Conservation (phyloP, 64 coral and sea anemone genomes). For the Anthopleura sola region DNA sequence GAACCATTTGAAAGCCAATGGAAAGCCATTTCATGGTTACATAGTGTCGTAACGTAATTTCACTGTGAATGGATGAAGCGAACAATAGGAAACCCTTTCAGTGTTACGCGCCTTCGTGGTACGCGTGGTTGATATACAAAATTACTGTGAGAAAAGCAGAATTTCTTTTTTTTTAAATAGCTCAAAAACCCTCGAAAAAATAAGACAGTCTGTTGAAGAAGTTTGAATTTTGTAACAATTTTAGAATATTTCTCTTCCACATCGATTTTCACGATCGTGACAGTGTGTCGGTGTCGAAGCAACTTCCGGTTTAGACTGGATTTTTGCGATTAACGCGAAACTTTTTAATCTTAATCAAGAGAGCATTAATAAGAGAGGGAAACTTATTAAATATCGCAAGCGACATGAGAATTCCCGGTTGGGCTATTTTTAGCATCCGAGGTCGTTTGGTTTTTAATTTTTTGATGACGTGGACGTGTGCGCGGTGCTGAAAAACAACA, state of each 20-base stretch:
- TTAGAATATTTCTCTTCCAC: neutral
- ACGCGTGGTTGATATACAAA: neutral
- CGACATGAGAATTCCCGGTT: too few species aligned
- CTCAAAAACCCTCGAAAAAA: neutral
- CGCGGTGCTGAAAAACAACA: too few species aligned
- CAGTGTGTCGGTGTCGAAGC: neutral
- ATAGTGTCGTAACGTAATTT: neutral
- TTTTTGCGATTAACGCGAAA: neutral
- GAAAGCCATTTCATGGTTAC: neutral
- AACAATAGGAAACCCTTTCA: neutral
- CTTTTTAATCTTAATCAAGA: neutral
- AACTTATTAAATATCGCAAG: too few species aligned
- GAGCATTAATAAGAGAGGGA: too few species aligned
- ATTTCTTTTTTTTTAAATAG: too few species aligned
- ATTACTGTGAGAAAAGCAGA: neutral
- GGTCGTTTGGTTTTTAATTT: too few species aligned
- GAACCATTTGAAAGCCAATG: neutral
- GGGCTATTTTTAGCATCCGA: too few species aligned
- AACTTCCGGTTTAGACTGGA: neutral
- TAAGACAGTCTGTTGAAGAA: too few species aligned
- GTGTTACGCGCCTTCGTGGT: neutral
- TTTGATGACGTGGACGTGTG: too few species aligned
- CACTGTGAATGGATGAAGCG: neutral
- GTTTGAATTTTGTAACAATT: neutral
- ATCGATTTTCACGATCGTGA: neutral